Percentiles rank a stretch among this genome's conserved stretches.
Evolutionary conservation across 1,140 invertebrate species (phyloP).

Genomic region (Pseudomyrmex dendroicus): DNA sequence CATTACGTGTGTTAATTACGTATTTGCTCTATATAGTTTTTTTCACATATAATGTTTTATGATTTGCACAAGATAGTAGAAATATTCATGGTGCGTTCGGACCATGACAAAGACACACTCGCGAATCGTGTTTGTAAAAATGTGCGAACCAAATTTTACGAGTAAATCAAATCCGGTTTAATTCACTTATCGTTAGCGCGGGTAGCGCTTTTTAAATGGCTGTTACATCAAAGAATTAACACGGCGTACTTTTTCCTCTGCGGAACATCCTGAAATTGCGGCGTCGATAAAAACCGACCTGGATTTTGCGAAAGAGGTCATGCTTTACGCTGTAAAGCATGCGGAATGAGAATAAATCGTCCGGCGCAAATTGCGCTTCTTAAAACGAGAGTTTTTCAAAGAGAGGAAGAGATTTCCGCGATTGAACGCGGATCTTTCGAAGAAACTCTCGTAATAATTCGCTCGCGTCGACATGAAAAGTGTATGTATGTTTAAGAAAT

Average conservation of each 20-base stretch:
- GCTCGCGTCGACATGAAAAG: slow-evolving; percentile 24
- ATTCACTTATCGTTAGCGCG: slow-evolving; percentile 30
- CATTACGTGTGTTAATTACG: background rate
- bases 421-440: slow-evolving; percentile 44
- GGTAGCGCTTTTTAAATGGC: slow-evolving; percentile 16
- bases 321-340: slow-evolving; percentile 22
- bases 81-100: background rate
- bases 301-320: background rate
- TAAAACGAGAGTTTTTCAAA: slow-evolving; percentile 39
- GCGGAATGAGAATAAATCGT: slow-evolving; percentile 38
- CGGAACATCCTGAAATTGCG: slow-evolving; percentile 14
- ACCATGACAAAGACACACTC: background rate
- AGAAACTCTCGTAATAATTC: slow-evolving; percentile 36
- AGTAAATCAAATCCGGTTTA: background rate
- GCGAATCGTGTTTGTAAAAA: background rate
- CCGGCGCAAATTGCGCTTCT: slow-evolving; percentile 28
- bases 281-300: slow-evolving; percentile 45
- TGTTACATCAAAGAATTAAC: slow-evolving; percentile 19
- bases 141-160: background rate
- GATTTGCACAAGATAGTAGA: background rate
- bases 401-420: slow-evolving; percentile 42
- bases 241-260: background rate
- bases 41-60: slow-evolving; percentile 34
- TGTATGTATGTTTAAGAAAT: background rate
- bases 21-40: background rate